Evolutionary conservation across 2,113 vertebrate genomes (phyloP), one percentile per base, ranked within the genome.

Genomic region (Willisornis vidua): DNA sequence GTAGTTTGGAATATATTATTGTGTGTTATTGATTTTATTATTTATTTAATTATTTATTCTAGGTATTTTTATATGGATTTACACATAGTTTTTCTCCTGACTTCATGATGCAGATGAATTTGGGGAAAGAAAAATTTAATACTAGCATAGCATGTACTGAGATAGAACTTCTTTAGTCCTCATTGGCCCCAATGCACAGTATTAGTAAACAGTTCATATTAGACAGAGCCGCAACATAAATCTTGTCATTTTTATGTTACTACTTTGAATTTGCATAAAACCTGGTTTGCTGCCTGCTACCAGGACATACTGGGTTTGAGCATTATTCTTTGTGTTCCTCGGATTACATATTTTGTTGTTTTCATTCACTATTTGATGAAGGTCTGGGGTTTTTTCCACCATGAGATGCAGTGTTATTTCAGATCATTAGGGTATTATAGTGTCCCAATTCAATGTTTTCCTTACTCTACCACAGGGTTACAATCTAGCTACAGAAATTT

Each of bases 351-450:
- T n/a, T 67, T 80, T 83, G 85, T 80, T 94, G 75, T 86, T 96
- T 91, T 67, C 55, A 48, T 83, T 96, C 90, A 78, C 41, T 84
- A 59, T 88, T 93, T 94, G 48, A 59, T 85, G 85, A 95, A 94
- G 90, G 62, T 93, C 39, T 71, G 72, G 62, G 29, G 59, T 83
- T 90, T 43, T 88, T 95, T 94, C 55, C 26, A 90, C 41, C 43
- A 75, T 63, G 63, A 78, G 51, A 46, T 77, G 39, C 65, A 70
- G 39, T 61, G 33, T 74, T 90, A 67, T 89, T 93, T 91, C 78
- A 66, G 55, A 80, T 95, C 59, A 88, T 74, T 83, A 55, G 70
- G 46, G 39, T 85, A 83, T 95, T 93, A 49, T 95, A 71, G 19
- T 94, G 41, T 77, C 46, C 35, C 86, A 80, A 86, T 84, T 77